Evolutionary conservation across 2,888 invertebrate species (phyloP).

Genomic region (Unio delphinus): DNA sequence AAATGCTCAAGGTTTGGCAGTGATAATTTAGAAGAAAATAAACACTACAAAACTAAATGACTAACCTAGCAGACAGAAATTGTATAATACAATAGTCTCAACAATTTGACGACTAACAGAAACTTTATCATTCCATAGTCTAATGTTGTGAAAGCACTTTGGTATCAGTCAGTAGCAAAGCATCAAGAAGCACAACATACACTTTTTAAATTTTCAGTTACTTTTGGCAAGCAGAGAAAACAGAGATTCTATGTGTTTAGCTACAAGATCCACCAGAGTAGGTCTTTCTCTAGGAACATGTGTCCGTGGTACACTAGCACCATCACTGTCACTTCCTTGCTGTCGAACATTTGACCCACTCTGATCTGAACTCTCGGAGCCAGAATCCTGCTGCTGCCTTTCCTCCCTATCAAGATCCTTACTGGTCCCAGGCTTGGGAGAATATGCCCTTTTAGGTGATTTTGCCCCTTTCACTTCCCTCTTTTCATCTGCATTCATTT

Average conservation of each 20-base stretch:
- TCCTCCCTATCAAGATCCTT: slow-evolving; percentile 10
- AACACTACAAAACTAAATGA: no score
- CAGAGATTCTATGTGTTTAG: slow-evolving; percentile 58
- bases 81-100: no score
- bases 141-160: no score
- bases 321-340: slow-evolving; percentile 12
- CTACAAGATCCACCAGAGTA: slow-evolving; percentile 56
- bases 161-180: no score
- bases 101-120: no score
- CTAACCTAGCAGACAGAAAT: no score
- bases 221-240: slow-evolving; percentile 28
- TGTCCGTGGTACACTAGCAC: slow-evolving; percentile 12
- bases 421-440: slow-evolving; percentile 37
- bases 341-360: slow-evolving; percentile 4
- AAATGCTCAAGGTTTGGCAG: no score
- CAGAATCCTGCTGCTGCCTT: slow-evolving; percentile 2
- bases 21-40: no score
- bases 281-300: slow-evolving; percentile 45
- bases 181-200: no score
- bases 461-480: not conserved
- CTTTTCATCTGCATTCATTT: not conserved
- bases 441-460: slow-evolving; percentile 19
- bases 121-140: no score
- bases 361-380: not conserved
- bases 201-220: not conserved